Conservation (phyloP, 2,888 invertebrate species). For the Physocephala rufipes region DNA sequence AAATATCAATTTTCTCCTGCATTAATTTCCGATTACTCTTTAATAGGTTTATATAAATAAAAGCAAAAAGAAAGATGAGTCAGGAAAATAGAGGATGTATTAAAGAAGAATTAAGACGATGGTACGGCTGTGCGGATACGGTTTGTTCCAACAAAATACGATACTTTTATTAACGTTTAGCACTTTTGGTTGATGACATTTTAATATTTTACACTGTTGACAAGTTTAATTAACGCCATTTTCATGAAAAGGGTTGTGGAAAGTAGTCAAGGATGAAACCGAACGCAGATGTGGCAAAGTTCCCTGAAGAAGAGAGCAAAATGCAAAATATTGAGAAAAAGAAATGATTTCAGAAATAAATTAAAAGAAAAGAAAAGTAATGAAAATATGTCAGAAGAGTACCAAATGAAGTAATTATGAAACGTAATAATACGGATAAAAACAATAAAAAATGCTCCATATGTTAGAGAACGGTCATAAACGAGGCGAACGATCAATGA, state of each 20-base stretch:
- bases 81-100: no score
- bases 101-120: no score
- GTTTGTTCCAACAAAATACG: conserved; percentile 1
- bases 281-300: not conserved
- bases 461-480: no score
- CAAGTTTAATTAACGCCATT: conserved; percentile 39
- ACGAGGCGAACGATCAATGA: no score
- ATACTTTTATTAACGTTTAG: conserved; percentile 11
- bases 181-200: conserved; percentile 27
- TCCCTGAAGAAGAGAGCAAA: no score
- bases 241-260: not conserved
- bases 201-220: conserved; percentile 36
- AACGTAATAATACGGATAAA: no score
- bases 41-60: not conserved
- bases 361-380: no score
- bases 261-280: not conserved
- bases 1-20: conserved; percentile 32
- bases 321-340: no score
- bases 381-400: no score
- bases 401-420: no score
- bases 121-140: not conserved
- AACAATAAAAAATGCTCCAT: no score
- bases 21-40: conserved; percentile 35
- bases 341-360: no score
- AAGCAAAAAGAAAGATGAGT: not conserved